Base-by-base conservation (phyloP, 1,140 invertebrate genomes). In the Triops cancriformis region DNA sequence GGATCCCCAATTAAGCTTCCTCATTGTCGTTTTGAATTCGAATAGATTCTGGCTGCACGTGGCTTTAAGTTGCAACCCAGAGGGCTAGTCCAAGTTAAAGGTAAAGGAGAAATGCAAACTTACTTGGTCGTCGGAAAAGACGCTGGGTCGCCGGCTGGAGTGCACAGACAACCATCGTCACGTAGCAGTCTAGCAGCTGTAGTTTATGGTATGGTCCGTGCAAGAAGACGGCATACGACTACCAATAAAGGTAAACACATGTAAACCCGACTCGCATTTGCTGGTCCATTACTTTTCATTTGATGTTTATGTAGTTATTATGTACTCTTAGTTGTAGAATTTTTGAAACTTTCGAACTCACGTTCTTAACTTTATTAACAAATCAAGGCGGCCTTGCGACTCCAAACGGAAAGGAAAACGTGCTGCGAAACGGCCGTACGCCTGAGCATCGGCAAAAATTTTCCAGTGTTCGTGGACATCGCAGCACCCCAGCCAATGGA, bases 91-190 rank as follows among this genome's bases (percentile, higher is more conserved):
- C 90, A 92, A 78, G 95, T 98, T 0, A 98, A 98, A 84, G 96
- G 95, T 23, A 98, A 98, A 86, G 96, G 96, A 1, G 89, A 91
- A 77, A 97, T 98, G 96, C 93, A 94, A 83, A 98, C 96, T 0
- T 97, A 92, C 84, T 97, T 94, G 84, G 92, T 98, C 31, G 83
- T 90, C 26, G 92, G 90, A 31, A 88, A 89, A 79, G 87, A 88
- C 37, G 82, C 82, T 3, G 80, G 84, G 79, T 85, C 80, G 80
- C 84, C 80, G 79, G 86, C 85, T 83, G 86, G 83, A 81, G 87
- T 90, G 79, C 86, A 87, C 26, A 85, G 91, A 1, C 90, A 92
- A 80, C 89, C 90, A 0, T 91, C 90, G 80, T 90, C 89, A 80
- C 80, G 81, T 37, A 91, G 91, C 80, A 91, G 89, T 80, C 88